Evolutionary conservation across 2,888 invertebrate genomes (phyloP).

Genomic region (Lucinisca nassula): DNA sequence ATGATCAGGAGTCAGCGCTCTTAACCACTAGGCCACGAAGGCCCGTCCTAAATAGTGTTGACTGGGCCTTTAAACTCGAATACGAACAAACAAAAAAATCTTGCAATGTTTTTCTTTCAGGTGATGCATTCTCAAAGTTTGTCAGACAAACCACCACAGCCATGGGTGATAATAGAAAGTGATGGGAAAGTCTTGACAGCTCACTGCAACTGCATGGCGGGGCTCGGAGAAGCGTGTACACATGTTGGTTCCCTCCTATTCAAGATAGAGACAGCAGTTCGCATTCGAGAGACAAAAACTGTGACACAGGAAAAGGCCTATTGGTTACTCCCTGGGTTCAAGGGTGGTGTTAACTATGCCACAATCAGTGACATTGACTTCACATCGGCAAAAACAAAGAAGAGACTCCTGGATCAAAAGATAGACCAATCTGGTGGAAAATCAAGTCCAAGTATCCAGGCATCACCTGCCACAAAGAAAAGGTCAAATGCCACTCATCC

Average conservation of each 20-base stretch:
- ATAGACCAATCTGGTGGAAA: slow-evolving; percentile 66
- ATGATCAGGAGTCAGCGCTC: too few species aligned
- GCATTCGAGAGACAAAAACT: slow-evolving; percentile 54
- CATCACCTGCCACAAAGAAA: slow-evolving; percentile 4
- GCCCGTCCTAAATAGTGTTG: too few species aligned
- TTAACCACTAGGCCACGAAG: too few species aligned
- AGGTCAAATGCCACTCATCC: neutral
- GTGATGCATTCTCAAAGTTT: slow-evolving; percentile 58
- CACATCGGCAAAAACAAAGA: slow-evolving; percentile 31
- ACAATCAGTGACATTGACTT: slow-evolving; percentile 43
- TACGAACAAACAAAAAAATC: too few species aligned
- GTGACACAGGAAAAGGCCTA: slow-evolving; percentile 63
- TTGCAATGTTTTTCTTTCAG: slow-evolving; percentile 42
- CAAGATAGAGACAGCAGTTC: slow-evolving; percentile 50
- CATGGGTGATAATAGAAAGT: slow-evolving; percentile 47
- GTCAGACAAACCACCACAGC: slow-evolving; percentile 43
- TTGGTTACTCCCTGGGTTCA: slow-evolving; percentile 56
- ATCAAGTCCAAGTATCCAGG: neutral
- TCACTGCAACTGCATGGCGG: slow-evolving; percentile 74
- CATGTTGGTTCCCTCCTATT: slow-evolving; percentile 71
- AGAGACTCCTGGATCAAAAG: slow-evolving; percentile 93
- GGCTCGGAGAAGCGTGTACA: slow-evolving; percentile 68
- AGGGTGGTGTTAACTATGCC: slow-evolving; percentile 22
- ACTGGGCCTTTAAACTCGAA: too few species aligned
- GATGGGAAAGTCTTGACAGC: slow-evolving; percentile 45